Evolutionary conservation across 2,888 invertebrate species (phyloP), one percentile per base, ranked within the genome.

Genomic region (Ommatoiulus sabulosus): DNA sequence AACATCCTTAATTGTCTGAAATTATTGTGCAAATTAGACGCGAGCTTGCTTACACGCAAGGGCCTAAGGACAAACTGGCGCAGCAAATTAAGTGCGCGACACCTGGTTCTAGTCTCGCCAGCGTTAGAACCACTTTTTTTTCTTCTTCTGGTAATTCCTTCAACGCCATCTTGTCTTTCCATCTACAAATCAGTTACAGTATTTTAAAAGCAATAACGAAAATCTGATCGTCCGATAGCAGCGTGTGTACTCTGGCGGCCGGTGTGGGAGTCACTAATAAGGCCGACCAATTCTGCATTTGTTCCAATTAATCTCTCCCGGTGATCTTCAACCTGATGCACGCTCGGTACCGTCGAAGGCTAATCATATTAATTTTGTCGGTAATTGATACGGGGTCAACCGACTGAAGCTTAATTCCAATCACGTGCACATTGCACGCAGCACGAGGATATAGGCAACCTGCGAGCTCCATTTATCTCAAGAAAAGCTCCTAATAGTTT

Each of bases 81-180:
- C 0, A 80, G 35, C 12, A 80, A 80, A 80, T 80, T 80, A 80
- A 80, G 35, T 35, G 80, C 24, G 35, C 35, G 24, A 80, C 35
- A 35, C 80, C 80, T 80, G 80, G 80, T 35, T 35, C 63, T 20
- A 63, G 57, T 57, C 57, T 17, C 57, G 15, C 17, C 57, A 17
- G 17, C 72, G 24, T n/a, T n/a, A n/a, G n/a, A 80, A 80, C 80
- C 80, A 35, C 35, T 80, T 80, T 72, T 72, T 80, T 80, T 35
- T 35, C 35, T 35, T 35, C 35, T 35, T 35, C 35, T 35, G 35
- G 35, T 35, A 15, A 10, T 80, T 10, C 35, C 80, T 3, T 24
- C 80, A 80, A 80, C 80, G 80, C 80, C 80, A 80, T 80, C 80
- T 80, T 80, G 80, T 80, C 80, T 80, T 80, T 35, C 80, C 35